Conservation (phyloP, 2,113 vertebrate species). For the Pogonocichla stellata region DNA sequence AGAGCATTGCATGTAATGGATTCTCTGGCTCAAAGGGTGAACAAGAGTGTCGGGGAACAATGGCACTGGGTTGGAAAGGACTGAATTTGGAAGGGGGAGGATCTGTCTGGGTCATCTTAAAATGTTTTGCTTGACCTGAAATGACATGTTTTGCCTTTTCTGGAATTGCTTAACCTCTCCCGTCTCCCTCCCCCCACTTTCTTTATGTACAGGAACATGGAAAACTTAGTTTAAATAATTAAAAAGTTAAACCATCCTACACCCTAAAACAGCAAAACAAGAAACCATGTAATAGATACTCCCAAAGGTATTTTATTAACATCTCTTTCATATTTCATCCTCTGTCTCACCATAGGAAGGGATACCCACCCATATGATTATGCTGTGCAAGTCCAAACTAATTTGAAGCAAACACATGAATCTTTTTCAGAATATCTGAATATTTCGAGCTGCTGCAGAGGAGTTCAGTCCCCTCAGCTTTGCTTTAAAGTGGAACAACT, state of each 20-base stretch:
- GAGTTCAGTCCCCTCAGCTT: neutral
- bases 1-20: neutral
- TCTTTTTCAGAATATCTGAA: neutral
- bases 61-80: neutral
- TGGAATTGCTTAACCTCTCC: neutral
- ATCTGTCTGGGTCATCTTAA: neutral
- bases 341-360: neutral
- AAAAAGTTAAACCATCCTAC: neutral
- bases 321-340: neutral
- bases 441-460: neutral
- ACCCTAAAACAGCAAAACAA: neutral
- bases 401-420: neutral
- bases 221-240: neutral
- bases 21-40: constrained; percentile 32
- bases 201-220: neutral
- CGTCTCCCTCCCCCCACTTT: rapidly evolving
- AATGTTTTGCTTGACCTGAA: neutral
- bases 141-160: neutral
- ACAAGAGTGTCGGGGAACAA: neutral
- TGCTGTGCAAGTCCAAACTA: neutral
- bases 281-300: neutral
- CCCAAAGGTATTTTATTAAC: neutral
- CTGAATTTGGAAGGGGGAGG: neutral
- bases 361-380: neutral
- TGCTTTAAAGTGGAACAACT: neutral